Conservation (phyloP, 2,797 vertebrate genomes). For the Sternotherus odoratus region DNA sequence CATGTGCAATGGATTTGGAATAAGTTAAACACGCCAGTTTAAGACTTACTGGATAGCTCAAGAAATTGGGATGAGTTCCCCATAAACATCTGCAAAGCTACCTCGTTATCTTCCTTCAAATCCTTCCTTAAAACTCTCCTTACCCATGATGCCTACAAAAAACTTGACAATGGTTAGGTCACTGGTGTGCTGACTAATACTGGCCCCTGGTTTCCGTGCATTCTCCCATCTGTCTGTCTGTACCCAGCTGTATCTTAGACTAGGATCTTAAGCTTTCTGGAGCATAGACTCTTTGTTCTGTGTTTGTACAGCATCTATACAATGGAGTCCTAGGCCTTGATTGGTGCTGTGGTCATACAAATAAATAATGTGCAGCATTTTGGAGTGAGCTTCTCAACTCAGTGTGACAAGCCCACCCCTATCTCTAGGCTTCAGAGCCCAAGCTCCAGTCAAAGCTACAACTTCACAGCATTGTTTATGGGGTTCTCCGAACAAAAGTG, state of each 20-base stretch:
- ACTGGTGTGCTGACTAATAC: neutral
- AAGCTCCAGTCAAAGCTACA: neutral
- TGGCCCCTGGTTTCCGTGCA: neutral
- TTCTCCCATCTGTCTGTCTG: neutral
- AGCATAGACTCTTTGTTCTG: neutral
- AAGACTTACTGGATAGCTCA: neutral
- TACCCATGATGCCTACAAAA: neutral
- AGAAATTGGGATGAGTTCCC: neutral
- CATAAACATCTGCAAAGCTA: neutral
- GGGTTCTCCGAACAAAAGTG: neutral
- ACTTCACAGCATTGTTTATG: too few species aligned
- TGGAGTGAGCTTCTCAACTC: neutral
- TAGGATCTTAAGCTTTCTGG: neutral
- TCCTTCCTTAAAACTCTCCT: neutral
- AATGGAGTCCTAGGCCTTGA: neutral
- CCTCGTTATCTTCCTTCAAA: neutral
- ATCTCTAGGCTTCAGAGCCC: neutral
- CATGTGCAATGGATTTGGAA: neutral
- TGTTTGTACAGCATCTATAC: neutral
- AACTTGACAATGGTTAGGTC: neutral
- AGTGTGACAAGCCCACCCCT: neutral
- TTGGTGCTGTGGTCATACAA: neutral
- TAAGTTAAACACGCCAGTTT: rapidly evolving
- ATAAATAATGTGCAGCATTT: neutral
- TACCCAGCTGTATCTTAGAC: neutral